These are phyloP conservation scores for Thamnophis sirtalis DNA, from an alignment of 2,113 vertebrate genomes.

Conservation along the genomic window DNA sequence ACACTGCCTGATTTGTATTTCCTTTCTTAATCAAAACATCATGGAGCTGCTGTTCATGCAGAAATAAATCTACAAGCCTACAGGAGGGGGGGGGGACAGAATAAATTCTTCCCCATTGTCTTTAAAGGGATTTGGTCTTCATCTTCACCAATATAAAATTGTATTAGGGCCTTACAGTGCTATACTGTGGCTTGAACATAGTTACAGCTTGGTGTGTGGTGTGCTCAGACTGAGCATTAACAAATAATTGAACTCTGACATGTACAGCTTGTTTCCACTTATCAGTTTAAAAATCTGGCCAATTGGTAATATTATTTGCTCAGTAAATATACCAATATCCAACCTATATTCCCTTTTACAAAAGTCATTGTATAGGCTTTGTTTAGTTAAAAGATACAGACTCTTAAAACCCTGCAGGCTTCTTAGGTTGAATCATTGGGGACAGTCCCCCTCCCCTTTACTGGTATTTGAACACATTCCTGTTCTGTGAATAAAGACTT, in stretches of 20 bases:
- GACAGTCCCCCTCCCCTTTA: constrained; percentile 21
- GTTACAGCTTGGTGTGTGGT: constrained; percentile 36
- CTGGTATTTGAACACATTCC: constrained; percentile 78
- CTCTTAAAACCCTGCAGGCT: constrained; percentile 51
- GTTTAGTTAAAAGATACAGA: constrained; percentile 58
- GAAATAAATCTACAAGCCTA: constrained; percentile 24
- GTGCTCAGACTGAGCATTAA: constrained; percentile 20
- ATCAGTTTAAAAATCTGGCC: constrained; percentile 39
- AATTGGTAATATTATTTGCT: constrained; percentile 28
- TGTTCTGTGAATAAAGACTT: constrained; percentile 67
- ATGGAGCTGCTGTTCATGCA: background rate
- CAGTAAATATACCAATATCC: constrained; percentile 39
- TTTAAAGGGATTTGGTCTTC: constrained; percentile 28
- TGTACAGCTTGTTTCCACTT: constrained; percentile 42
- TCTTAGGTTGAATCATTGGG: constrained; percentile 66
- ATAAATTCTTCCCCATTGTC: constrained; percentile 19
- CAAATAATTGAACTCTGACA: background rate
- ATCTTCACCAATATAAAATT: constrained; percentile 8
- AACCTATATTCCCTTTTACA: constrained; percentile 52
- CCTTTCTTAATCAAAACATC: constrained; percentile 43
- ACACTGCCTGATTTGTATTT: constrained; percentile 43
- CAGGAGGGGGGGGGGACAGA: constrained; percentile 26
- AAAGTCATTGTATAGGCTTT: constrained; percentile 59
- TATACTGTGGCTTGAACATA: constrained; percentile 34
- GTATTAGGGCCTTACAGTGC: background rate